Base-by-base conservation (phyloP, 2,797 vertebrate species). In the Neosilurus mollespiculum region DNA sequence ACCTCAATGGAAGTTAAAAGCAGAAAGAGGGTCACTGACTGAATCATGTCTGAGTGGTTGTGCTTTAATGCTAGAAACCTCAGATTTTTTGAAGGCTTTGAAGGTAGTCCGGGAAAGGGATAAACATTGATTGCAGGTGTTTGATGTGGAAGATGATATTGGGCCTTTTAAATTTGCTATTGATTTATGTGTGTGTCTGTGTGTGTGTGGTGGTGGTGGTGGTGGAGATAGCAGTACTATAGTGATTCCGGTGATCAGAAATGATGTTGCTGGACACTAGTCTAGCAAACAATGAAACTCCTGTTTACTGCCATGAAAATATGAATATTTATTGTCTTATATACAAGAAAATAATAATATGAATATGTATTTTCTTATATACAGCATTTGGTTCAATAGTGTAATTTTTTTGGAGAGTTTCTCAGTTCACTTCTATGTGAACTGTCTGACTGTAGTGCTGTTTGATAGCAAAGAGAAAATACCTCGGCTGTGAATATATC, bases 111-210 rank as follows among this genome's bases (percentile, higher is more conserved):
- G 78, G 53, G 73, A 83, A 87, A 81, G 30, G 26, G 59, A 53
- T 72, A 30, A 67, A 56, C 64, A 70, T 51, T 78, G 56, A 80
- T 72, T 69, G 51, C 30, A 77, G 65, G 75, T 72, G 81, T 86
- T 87, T 80, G 67, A 79, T 83, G 70, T 84, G 75, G 80, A 84
- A 65, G 70, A 69, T 43, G 54, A 80, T 76, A 81, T 70, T 18
- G 54, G 62, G 69, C 49, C 30, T 72, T 84, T 79, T 79, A 30
- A 83, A 69, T 67, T 49, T 65, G 53, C 16, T 64, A 64, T 79
- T 71, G 76, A 84, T 83, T 16, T 43, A 4, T 61, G 73, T 77
- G 54, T 83, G 30, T 65, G 70, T 79, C n/a, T 79, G 62, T 26
- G 59, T 64, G 20, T 64, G 4, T 24, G 24, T 26, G 12, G 37